Conservation (phyloP, 2,888 invertebrate genomes). For the Marronus borbonicus region DNA sequence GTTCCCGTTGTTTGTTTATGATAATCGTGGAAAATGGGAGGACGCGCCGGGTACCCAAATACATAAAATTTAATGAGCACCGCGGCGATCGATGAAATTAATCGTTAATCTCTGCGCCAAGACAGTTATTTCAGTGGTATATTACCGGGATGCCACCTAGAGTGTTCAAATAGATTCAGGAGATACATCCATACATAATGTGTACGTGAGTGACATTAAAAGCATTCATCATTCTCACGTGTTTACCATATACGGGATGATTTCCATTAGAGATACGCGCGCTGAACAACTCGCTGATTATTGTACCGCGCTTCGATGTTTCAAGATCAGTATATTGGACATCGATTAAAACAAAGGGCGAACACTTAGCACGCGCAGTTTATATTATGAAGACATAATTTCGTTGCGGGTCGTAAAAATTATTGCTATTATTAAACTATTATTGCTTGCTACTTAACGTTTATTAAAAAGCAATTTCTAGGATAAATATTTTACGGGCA, state of each 20-base stretch:
- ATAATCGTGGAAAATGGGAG: conserved; percentile 32
- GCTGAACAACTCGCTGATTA: background rate
- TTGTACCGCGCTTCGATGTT: background rate
- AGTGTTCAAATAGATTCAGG: conserved; percentile 25
- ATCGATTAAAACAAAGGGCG: too few species aligned
- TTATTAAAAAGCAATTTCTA: too few species aligned
- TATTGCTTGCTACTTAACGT: too few species aligned
- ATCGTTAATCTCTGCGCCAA: conserved; percentile 25
- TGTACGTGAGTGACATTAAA: background rate
- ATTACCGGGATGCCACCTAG: conserved; percentile 28
- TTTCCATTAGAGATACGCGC: conserved; percentile 2
- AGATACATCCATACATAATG: conserved; percentile 13
- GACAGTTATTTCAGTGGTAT: conserved; percentile 34
- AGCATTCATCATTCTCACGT: conserved; percentile 28
- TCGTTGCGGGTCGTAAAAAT: too few species aligned
- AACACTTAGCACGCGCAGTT: too few species aligned
- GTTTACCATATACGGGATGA: conserved; percentile 2
- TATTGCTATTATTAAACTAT: too few species aligned
- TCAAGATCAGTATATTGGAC: too few species aligned
- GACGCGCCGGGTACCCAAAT: conserved; percentile 21
- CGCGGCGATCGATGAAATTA: conserved; percentile 36
- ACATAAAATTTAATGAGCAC: conserved; percentile 45
- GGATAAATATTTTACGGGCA: too few species aligned
- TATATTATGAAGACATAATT: too few species aligned
- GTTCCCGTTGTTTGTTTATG: conserved; percentile 43